These are phyloP conservation scores for Heliconius erato DNA, from an alignment of 2,888 invertebrate species.

Conservation along the genomic window DNA sequence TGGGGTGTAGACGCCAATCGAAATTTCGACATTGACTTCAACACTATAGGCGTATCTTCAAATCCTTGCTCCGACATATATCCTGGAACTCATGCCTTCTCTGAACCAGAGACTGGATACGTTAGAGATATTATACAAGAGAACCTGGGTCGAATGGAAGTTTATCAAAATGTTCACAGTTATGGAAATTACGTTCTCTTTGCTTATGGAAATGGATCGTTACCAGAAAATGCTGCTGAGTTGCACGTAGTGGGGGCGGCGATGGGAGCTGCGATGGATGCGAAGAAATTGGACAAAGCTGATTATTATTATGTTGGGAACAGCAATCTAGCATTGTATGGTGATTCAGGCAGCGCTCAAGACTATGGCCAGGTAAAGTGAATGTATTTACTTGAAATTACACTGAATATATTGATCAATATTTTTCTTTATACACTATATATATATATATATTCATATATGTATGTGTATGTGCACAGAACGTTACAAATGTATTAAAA, in stretches of 20 bases:
- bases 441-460: no score
- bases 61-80: conserved; percentile 86
- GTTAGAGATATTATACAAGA: conserved; percentile 84
- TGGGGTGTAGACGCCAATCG: conserved; percentile 67
- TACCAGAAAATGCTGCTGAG: conserved; percentile 58
- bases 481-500: no score
- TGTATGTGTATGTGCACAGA: no score
- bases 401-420: neutral
- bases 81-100: conserved; percentile 86
- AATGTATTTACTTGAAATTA: neutral
- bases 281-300: conserved; percentile 59
- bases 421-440: no score
- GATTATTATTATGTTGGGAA: conserved; percentile 67
- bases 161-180: conserved; percentile 88
- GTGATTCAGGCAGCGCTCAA: conserved; percentile 66
- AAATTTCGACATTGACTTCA: conserved; percentile 65
- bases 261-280: conserved; percentile 68
- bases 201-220: conserved; percentile 83
- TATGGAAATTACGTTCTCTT: conserved; percentile 88
- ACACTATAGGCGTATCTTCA: conserved; percentile 59
- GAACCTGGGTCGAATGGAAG: conserved; percentile 58
- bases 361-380: conserved; percentile 69
- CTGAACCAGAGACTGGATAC: conserved; percentile 87
- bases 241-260: conserved; percentile 62
- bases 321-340: conserved; percentile 62